Base-by-base conservation (phyloP, 1,140 invertebrate genomes). In the Coenobita brevimanus region DNA sequence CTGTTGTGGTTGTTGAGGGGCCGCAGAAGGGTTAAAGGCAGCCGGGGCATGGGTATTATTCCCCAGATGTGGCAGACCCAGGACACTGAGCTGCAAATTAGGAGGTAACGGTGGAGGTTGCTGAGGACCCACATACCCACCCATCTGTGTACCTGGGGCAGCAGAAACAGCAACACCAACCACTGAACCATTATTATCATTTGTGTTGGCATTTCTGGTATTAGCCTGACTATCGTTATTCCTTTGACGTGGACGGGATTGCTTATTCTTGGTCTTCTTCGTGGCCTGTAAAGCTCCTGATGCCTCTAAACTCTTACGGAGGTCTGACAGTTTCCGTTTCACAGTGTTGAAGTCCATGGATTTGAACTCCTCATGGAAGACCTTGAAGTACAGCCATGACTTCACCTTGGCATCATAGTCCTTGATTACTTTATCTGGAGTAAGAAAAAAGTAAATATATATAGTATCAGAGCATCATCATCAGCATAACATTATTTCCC, bases 361-460 rank as follows among this genome's bases (percentile, higher is more conserved):
- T 50, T 90, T 91, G 84, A 91, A 91, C 50, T 91, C 91, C 24
- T 91, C 91, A 87, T 91, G 91, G 69, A 91, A 91, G 17, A 91
- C 91, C 79, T 91, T 91, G 69, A 91, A 91, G 62, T 91, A 91
- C 6, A 91, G 71, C 91, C 91, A 91, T 21, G 91, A 90, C 67
- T 91, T 91, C 2, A 91, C 91, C 67, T 91, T 89, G 13, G 90
- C 87, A 82, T 91, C 89, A 50, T 89, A 86, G 71, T 90, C 90
- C 38, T 89, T 89, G n/a, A 89, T 82, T 43, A 89, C 86, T 64
- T 91, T 91, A 50, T 91, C 90, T 91, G 90, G 36, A 73, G 86
- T 13, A 24, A n/a, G n/a, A n/a, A n/a, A n/a, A n/a, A n/a, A n/a
- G n/a, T n/a, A n/a, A n/a, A n/a, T n/a, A n/a, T n/a, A n/a, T n/a